Base-by-base conservation (phyloP, 2,113 vertebrate genomes). In the Scophthalmus maximus region DNA sequence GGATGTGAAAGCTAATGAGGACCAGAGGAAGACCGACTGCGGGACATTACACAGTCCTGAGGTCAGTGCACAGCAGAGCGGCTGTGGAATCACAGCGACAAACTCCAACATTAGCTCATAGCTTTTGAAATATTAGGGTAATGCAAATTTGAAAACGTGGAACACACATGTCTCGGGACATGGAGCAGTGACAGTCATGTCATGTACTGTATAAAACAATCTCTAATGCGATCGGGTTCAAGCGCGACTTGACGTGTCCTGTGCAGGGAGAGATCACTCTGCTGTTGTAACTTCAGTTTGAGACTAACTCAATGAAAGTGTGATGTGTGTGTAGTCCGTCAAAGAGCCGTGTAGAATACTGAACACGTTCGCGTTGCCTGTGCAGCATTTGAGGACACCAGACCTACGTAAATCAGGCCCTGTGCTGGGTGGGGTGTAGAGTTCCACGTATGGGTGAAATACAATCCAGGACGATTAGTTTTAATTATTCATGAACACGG, bases 71-170 rank as follows among this genome's bases (percentile, higher is more conserved):
- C 17, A 6, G 9, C 17, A 3, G 25, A 65, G 7, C 10, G 42
- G 18, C 40, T 34, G 55, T 30, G 26, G 44, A 68, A 61, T 59
- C 36, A 32, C 5, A 30, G 63, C 11, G n/a, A 49, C 40, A 26
- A 23, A 57, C 15, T 17, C 32, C 47, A 30, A 44, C 27, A 32
- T 34, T 40, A 42, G 55, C 23, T 29, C 25, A 58, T 44, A 61
- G 47, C 47, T 20, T 8, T 0, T 62, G 8, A 47, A 76, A 68
- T 46, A 61, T 68, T 34, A n/a, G 5, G 25, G 53, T 34, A 8
- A 67, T 52, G 14, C 53, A 68, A 47, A 76, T 62, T 62, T 76
- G 8, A 62, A 44, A 46, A 27, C 17, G 42, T n/a, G 25, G n/a
- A 50, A 58, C 6, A 25, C 44, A 30, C 49, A 23, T 26, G 14